Percentiles rank a stretch among this genome's conserved stretches.
Evolutionary conservation across 2,797 vertebrate genomes (phyloP).

Genomic region (Luscinia luscinia): DNA sequence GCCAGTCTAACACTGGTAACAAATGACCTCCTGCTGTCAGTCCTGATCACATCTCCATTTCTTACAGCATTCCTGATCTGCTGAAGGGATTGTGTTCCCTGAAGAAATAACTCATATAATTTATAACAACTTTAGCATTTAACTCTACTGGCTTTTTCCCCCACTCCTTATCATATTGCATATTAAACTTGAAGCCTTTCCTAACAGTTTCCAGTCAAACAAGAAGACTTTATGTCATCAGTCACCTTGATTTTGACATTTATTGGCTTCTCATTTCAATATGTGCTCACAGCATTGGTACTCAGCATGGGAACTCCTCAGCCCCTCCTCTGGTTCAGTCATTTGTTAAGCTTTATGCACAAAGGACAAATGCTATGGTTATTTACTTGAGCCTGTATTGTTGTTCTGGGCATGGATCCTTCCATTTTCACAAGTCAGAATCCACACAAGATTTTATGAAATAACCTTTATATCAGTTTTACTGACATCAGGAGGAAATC

Average conservation of each 20-base stretch:
- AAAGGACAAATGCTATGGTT: constrained; percentile 12
- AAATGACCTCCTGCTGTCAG: constrained; percentile 5
- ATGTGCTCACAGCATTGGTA: constrained; percentile 18
- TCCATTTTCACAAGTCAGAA: constrained; percentile 48
- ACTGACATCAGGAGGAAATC: constrained; percentile 46
- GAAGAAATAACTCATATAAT: not conserved
- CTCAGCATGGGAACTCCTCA: constrained; percentile 2
- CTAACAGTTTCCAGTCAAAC: not conserved
- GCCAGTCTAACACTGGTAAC: not conserved
- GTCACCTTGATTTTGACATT: not conserved
- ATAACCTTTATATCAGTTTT: constrained; percentile 46
- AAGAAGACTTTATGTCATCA: not conserved
- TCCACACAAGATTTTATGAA: constrained; percentile 41
- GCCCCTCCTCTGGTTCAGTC: not conserved
- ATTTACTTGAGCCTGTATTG: constrained; percentile 40
- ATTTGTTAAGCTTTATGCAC: not conserved
- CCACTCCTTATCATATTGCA: not conserved
- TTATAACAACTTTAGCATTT: not conserved
- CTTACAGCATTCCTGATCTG: not conserved
- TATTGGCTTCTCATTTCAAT: not conserved
- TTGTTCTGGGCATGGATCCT: constrained; percentile 38
- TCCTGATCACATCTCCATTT: not conserved
- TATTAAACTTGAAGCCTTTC: not conserved
- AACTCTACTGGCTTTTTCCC: not conserved
- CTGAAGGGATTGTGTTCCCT: not conserved